Conservation (phyloP, 2,113 vertebrate genomes). For the Spea multiplicata region DNA sequence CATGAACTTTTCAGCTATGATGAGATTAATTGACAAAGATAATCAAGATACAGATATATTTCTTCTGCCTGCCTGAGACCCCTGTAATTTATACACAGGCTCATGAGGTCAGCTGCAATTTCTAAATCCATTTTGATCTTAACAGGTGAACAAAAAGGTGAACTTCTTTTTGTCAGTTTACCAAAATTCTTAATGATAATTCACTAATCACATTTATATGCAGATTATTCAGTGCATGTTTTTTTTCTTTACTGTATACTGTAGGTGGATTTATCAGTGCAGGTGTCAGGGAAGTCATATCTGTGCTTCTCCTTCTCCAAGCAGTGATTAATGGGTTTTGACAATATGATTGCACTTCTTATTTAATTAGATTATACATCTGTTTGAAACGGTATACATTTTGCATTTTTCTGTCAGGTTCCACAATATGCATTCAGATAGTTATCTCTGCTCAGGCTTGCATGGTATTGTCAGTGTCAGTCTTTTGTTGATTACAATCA, state of each 20-base stretch:
- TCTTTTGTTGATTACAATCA: slow-evolving; percentile 30
- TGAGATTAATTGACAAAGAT: slow-evolving; percentile 23
- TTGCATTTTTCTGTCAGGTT: slow-evolving; percentile 65
- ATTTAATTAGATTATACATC: slow-evolving; percentile 77
- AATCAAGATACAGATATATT: slow-evolving; percentile 36
- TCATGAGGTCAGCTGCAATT: slow-evolving; percentile 40
- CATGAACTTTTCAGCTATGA: background rate
- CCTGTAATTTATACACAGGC: slow-evolving; percentile 32
- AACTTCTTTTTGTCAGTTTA: slow-evolving; percentile 40
- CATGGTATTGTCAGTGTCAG: slow-evolving; percentile 21
- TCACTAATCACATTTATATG: slow-evolving; percentile 47
- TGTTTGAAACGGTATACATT: slow-evolving; percentile 65
- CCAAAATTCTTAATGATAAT: slow-evolving; percentile 18
- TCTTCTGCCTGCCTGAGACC: slow-evolving; percentile 15
- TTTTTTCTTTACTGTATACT: slow-evolving; percentile 17
- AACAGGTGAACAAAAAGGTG: slow-evolving; percentile 39
- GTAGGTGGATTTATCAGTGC: slow-evolving; percentile 52
- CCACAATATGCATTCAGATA: slow-evolving; percentile 63
- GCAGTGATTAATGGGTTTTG: slow-evolving; percentile 77
- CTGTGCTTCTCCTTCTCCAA: slow-evolving; percentile 62
- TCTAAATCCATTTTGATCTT: slow-evolving; percentile 43
- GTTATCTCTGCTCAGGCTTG: slow-evolving; percentile 51
- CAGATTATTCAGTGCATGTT: slow-evolving; percentile 36
- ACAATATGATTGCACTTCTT: slow-evolving; percentile 73
- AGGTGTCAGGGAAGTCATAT: slow-evolving; percentile 65